These are phyloP conservation scores for Onychostruthus taczanowskii DNA, from an alignment of 2,113 vertebrate species.

Conservation along the genomic window DNA sequence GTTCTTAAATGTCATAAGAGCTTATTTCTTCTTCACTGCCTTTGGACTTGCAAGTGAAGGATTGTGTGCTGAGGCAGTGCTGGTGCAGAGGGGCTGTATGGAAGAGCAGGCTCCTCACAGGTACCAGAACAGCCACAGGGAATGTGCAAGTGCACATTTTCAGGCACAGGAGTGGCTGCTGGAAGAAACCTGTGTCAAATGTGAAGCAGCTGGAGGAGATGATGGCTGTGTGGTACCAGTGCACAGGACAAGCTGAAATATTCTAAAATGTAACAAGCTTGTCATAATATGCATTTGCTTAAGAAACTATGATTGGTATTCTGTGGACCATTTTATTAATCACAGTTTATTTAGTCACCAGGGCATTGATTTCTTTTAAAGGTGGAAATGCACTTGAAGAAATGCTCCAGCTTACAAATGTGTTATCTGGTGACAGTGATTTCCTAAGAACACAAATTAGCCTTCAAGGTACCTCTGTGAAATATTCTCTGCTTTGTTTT, in stretches of 20 bases:
- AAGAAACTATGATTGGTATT: not conserved
- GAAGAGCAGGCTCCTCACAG: not conserved
- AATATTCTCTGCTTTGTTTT: not conserved
- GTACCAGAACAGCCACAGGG: not conserved
- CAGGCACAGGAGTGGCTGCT: not conserved
- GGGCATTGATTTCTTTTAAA: not conserved
- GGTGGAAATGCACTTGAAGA: not conserved
- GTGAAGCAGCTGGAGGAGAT: not conserved
- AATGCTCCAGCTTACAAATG: not conserved
- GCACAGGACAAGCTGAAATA: not conserved
- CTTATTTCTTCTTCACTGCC: not conserved
- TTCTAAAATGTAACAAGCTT: not conserved
- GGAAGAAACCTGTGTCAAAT: not conserved
- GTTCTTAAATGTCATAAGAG: fast-evolving
- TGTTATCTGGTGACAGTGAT: not conserved
- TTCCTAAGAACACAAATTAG: not conserved
- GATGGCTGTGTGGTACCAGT: not conserved
- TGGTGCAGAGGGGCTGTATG: not conserved
- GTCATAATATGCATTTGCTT: not conserved
- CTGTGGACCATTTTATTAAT: not conserved
- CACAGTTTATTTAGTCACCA: not conserved
- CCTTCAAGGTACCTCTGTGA: not conserved
- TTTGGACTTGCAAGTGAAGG: not conserved
- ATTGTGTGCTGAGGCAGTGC: not conserved
- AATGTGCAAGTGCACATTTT: not conserved